Evolutionary conservation across 2,113 vertebrate species (phyloP).

Genomic region (Phylloscopus trochilus): DNA sequence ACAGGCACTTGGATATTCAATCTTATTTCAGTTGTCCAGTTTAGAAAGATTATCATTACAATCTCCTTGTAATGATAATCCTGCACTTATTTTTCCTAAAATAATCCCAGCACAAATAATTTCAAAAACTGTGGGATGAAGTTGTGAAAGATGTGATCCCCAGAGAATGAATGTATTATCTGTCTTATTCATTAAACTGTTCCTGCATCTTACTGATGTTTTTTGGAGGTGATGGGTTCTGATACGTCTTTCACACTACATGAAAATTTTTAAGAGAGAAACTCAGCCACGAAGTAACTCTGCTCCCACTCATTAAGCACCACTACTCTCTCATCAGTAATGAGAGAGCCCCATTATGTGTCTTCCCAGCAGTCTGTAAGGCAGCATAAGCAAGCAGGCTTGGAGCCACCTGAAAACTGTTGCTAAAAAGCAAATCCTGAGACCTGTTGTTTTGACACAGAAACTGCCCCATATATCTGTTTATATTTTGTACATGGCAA

Average conservation of each 20-base stretch:
- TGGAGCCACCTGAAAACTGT: neutral
- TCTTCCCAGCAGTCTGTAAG: neutral
- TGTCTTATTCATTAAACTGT: neutral
- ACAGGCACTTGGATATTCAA: neutral
- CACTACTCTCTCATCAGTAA: neutral
- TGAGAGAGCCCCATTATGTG: accelerated
- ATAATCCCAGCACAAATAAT: neutral
- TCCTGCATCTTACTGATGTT: neutral
- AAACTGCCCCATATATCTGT: neutral
- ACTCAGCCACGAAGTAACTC: neutral
- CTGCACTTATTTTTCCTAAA: neutral
- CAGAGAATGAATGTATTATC: neutral
- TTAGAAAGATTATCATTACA: neutral
- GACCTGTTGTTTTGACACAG: neutral
- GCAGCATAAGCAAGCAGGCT: neutral
- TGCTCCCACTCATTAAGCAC: neutral
- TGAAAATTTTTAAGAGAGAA: neutral
- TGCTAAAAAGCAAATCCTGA: neutral
- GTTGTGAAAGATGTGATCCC: neutral
- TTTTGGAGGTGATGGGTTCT: neutral
- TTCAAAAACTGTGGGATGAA: neutral
- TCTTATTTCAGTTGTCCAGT: neutral
- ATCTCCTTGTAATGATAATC: neutral
- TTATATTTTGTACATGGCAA: neutral
- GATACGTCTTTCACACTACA: neutral